Evolutionary conservation across 2,888 invertebrate genomes (phyloP), one percentile per base, ranked within the genome.

Genomic region (Cheilosia vernalis): DNA sequence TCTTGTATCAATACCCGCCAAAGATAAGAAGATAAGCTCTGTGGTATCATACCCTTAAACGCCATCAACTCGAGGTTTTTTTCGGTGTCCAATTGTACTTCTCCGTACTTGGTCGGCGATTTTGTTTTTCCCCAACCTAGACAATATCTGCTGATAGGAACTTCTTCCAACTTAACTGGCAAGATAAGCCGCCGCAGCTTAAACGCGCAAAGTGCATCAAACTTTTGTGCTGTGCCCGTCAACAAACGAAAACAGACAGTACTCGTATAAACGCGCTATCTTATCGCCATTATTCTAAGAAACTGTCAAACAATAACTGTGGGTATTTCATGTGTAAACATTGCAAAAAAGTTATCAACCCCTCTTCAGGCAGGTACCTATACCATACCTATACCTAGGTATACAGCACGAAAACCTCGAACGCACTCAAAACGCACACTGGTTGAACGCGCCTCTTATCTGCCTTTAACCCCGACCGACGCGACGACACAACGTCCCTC

Each of bases 301-400:
- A 79, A 56, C 33, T 79, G 79, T 72, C 79, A 79, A 79, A 79
- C 72, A 72, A 79, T 66, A 63, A 53, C 56, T 44, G 51, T 60
- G 33, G 21, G 40, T 30, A 72, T 64, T 72, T 79, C 66, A 72
- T 64, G 53, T 51, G 64, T n/a, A 64, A 79, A 64, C 51, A 72
- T 40, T 51, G 58, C 64, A 21, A 79, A 79, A 69, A 72, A 21
- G 51, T 79, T 72, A 72, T 72, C 72, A 72, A 60, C 64, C 72
- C 60, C 58, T 60, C 70, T 64, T 79, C 58, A 72, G 70, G 63
- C 58, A 44, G 33, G 49, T 49, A 51, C 21, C 21, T 27, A n/a
- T n/a, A n/a, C 21, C 2, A 30, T 51, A 51, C 21, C 49, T 17
- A 44, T 44, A 17, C 44, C 17, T 24, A 51, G n/a, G 24, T 33